Evolutionary conservation across 2,888 invertebrate species (phyloP).

Genomic region (Altica lythri): DNA sequence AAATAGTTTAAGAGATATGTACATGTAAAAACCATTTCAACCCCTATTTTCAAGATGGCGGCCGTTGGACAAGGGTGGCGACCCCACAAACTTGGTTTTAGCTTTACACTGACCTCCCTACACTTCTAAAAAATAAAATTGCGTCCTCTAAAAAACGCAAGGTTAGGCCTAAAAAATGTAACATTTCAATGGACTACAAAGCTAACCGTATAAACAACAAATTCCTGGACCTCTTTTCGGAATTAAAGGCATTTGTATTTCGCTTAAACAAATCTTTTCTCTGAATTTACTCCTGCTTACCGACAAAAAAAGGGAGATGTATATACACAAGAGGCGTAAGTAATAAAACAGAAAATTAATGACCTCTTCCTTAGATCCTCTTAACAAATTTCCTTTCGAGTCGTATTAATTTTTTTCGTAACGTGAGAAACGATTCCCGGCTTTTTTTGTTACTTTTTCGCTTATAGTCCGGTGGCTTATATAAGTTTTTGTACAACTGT

Average conservation of each 20-base stretch:
- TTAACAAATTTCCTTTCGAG: constrained; percentile 24
- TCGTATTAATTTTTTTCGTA: constrained; percentile 22
- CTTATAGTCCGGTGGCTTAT: background rate
- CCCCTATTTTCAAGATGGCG: no score
- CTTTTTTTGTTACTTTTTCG: background rate
- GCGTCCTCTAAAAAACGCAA: no score
- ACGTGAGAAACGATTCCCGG: constrained; percentile 20
- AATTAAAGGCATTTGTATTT: constrained; percentile 18
- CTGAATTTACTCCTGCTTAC: background rate
- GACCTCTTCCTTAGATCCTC: constrained; percentile 32
- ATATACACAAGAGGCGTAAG: constrained; percentile 29
- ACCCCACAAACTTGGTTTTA: no score
- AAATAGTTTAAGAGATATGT: no score
- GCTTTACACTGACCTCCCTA: no score
- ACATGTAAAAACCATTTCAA: no score
- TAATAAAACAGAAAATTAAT: constrained; percentile 35
- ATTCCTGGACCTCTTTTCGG: constrained; percentile 1
- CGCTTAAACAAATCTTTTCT: constrained; percentile 5
- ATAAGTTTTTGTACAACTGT: no score
- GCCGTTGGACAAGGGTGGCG: no score
- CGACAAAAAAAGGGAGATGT: constrained; percentile 29
- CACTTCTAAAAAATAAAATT: no score
- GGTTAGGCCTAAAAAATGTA: no score
- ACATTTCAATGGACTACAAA: no score
- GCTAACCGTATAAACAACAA: constrained; percentile 1